Evolutionary conservation across 2,888 invertebrate species (phyloP), one percentile per base, ranked within the genome.

Genomic region (Latheticus oryzae): DNA sequence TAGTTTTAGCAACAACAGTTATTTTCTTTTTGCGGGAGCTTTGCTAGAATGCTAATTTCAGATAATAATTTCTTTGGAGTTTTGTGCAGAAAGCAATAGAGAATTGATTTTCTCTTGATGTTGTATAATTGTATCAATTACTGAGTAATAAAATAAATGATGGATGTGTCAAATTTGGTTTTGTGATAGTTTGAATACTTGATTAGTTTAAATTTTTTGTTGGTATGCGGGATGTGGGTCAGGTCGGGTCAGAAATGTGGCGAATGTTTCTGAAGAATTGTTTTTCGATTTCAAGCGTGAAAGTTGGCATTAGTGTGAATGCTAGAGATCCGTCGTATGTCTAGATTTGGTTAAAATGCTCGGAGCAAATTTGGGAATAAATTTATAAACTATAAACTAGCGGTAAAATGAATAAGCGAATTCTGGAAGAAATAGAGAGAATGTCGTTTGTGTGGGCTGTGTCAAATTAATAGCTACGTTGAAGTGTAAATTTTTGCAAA

Each of bases 281-380:
- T 57, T 57, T 57, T 57, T 51, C 57, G 57, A 57, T 57, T 57
- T 57, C 50, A 57, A 21, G 35, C 43, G 57, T 56, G 55, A 56
- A 56, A 56, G 57, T 52, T 52, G 58, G 28, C 19, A 28, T 26
- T 9, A 26, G 8, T 26, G 26, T 11, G 26, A n/a, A n/a, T 26
- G n/a, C n/a, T n/a, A n/a, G n/a, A n/a, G n/a, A n/a, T n/a, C n/a
- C n/a, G n/a, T n/a, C n/a, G n/a, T n/a, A n/a, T n/a, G n/a, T n/a
- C n/a, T n/a, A n/a, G n/a, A n/a, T n/a, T n/a, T n/a, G n/a, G n/a
- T n/a, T n/a, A n/a, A n/a, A n/a, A n/a, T n/a, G n/a, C n/a, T n/a
- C n/a, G n/a, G n/a, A n/a, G n/a, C n/a, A n/a, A n/a, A n/a, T n/a
- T n/a, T n/a, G n/a, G n/a, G n/a, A n/a, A n/a, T n/a, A n/a, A n/a